These are phyloP conservation scores for Formicarius rufipectus DNA, from an alignment of 2,113 vertebrate genomes.

Conservation along the genomic window DNA sequence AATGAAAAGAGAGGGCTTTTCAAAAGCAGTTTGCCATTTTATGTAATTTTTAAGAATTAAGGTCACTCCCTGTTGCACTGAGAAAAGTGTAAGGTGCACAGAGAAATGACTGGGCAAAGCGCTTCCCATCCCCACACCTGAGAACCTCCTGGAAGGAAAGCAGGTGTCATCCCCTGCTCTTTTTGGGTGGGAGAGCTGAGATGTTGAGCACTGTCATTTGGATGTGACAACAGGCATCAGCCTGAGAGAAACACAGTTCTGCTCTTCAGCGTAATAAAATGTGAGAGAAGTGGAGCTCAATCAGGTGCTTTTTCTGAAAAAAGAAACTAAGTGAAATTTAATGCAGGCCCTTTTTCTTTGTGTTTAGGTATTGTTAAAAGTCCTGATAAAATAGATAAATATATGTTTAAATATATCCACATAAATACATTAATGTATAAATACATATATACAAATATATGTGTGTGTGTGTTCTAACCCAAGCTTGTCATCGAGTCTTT, in stretches of 20 bases:
- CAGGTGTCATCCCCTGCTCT: background rate
- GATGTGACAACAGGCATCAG: background rate
- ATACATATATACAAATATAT: background rate
- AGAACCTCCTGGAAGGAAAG: background rate
- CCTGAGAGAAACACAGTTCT: background rate
- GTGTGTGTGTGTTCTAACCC: background rate
- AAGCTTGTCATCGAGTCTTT: background rate
- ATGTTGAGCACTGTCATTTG: background rate
- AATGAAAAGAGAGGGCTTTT: background rate
- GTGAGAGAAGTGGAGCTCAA: background rate
- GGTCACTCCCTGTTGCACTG: background rate
- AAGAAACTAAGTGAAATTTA: background rate
- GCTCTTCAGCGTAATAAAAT: background rate
- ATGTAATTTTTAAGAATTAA: background rate
- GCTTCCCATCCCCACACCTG: background rate
- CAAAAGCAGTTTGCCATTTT: background rate
- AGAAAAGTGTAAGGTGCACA: background rate
- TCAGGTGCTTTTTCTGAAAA: background rate
- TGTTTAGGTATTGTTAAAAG: background rate
- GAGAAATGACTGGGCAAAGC: background rate
- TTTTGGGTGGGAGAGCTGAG: background rate
- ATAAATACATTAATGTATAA: background rate
- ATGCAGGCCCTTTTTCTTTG: background rate
- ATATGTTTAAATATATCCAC: background rate
- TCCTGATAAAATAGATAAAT: background rate